Percentiles rank a stretch among this genome's conserved stretches.
phyloP scores from a whole-genome alignment of 2,797 vertebrate species.

The Protonibea diacanthus region DNA sequence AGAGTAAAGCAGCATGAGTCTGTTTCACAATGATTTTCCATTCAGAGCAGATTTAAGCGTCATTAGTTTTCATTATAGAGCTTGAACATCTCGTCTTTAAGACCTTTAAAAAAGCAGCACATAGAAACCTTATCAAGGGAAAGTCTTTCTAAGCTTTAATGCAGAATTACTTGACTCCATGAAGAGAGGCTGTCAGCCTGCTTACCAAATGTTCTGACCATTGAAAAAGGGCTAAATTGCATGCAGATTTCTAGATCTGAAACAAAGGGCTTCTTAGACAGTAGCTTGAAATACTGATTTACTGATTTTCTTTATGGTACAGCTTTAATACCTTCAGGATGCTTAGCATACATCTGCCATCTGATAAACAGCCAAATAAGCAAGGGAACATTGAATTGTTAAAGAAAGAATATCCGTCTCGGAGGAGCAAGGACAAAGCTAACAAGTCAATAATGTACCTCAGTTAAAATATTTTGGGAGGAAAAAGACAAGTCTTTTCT shows the following conservation, averaged over 20 bases:
- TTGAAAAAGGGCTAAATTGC: not conserved
- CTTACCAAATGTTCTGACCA: not conserved
- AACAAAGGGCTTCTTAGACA: slow-evolving; percentile 2
- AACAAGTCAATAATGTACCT: not conserved
- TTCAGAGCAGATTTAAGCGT: slow-evolving; percentile 5
- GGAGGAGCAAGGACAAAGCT: not conserved
- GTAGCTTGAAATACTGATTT: slow-evolving; percentile 10
- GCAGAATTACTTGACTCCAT: not conserved
- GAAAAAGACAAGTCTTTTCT: not conserved
- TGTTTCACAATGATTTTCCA: slow-evolving; percentile 2
- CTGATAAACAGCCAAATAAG: slow-evolving; percentile 51
- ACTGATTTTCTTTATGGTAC: slow-evolving; percentile 4
- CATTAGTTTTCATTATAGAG: slow-evolving; percentile 16
- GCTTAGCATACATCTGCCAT: slow-evolving; percentile 36
- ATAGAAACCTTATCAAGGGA: not conserved
- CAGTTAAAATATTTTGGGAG: not conserved
- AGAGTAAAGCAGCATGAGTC: not conserved
- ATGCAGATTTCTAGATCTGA: not conserved
- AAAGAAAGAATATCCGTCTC: not conserved
- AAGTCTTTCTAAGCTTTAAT: not conserved
- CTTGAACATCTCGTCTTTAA: slow-evolving; percentile 8
- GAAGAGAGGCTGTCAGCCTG: not conserved
- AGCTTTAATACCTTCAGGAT: slow-evolving; percentile 38
- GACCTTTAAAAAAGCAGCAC: not conserved
- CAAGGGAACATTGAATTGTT: not conserved